Evolutionary conservation across 2,797 vertebrate species (phyloP), one percentile per base, ranked within the genome.

Genomic region (Crax fasciolata): DNA sequence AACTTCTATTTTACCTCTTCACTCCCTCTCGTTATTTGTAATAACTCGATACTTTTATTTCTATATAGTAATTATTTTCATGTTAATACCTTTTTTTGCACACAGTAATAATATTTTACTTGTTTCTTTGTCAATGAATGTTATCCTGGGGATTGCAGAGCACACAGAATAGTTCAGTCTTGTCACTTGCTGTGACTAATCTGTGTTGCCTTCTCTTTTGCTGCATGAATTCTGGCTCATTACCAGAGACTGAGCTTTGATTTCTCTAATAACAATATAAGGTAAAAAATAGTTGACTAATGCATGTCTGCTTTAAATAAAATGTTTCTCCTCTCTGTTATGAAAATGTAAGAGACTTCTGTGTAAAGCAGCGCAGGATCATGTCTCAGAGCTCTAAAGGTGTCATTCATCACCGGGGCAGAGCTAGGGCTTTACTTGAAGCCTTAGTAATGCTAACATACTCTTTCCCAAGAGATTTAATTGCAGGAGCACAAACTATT

Each of bases 81-180:
- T 61, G 20, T 61, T 59, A 55, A 13, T 86, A 61, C 46, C 6
- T 68, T 80, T 83, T 84, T 84, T 39, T 89, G 46, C 65, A 57
- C 74, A 25, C 30, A 90, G 52, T 52, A 91, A 75, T 89, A 86
- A 65, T 16, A 84, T 89, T 92, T 92, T 79, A 85, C 44, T 75
- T 59, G 23, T 91, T 95, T 88, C 66, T 90, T 84, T 82, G 52
- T 59, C 59, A 78, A n/a, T 78, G 86, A 84, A 88, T 89, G 72
- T 94, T 75, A 78, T 86, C 58, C 55, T 41, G 17, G 46, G 83
- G 61, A 51, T 84, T 84, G 38, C 41, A 93, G 49, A 85, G 43
- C 52, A 74, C 71, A 84, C 59, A 78, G 85, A 90, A n/a, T 20
- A 79, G 63, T 91, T 77, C 55, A 16, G 54, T 73, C 20, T 48